A percentile compares a stretch with the other conserved stretches of the same genome.
phyloP scores from a whole-genome alignment of 2,113 vertebrate genomes.

The Grammomys surdaster region DNA sequence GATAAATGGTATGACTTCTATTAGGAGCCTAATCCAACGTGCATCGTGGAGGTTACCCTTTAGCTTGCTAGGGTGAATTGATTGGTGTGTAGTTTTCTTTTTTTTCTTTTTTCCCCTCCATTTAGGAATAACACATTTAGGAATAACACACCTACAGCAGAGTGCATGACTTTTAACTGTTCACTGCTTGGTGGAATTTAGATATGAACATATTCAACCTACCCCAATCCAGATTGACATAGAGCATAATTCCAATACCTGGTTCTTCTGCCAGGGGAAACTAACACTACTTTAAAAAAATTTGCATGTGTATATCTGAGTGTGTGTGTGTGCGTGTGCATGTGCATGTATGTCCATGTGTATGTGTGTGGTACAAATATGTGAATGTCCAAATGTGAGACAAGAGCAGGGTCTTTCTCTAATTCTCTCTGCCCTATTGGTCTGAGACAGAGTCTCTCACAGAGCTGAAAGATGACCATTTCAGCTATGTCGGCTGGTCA shows the following conservation, averaged over 20 bases:
- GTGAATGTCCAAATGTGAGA: not conserved
- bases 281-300: not conserved
- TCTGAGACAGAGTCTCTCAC: not conserved
- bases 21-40: not conserved
- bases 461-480: not conserved
- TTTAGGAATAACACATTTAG: slow-evolving; percentile 21
- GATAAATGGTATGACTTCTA: not conserved
- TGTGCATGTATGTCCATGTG: not conserved
- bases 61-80: not conserved
- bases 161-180: not conserved
- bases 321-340: not conserved
- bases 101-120: not conserved
- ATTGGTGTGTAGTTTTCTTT: not conserved
- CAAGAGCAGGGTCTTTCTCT: not conserved
- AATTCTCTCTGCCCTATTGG: not conserved
- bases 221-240: not conserved
- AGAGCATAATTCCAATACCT: not conserved
- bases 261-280: not conserved
- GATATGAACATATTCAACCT: not conserved
- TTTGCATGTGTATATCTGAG: not conserved
- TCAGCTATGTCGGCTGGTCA: not conserved
- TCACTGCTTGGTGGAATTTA: not conserved
- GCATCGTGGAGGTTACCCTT: not conserved
- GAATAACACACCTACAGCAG: not conserved
- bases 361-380: not conserved